Percentiles rank a stretch among this genome's conserved stretches.
Evolutionary conservation across 2,113 vertebrate species (phyloP).

Genomic region (Barbus barbus): DNA sequence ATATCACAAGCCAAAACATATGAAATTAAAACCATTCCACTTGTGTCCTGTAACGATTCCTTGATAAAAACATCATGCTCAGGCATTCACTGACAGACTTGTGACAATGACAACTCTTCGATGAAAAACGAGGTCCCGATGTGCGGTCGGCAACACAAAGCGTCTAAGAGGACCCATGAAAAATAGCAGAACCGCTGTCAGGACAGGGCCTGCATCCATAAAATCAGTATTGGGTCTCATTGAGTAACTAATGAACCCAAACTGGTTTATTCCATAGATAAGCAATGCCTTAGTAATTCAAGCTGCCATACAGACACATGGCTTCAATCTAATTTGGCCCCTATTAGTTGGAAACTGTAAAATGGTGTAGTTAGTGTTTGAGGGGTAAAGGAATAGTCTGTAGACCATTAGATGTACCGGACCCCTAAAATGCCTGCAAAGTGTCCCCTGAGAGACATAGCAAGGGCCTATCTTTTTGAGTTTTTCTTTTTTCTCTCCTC

Average conservation of each 20-base stretch:
- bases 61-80: slow-evolving; percentile 12
- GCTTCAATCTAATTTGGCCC: slow-evolving; percentile 29
- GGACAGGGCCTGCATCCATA: background rate
- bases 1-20: background rate
- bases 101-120: background rate
- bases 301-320: slow-evolving; percentile 6
- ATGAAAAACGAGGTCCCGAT: background rate
- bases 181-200: background rate
- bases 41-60: too few relatives aligned
- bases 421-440: slow-evolving; percentile 23
- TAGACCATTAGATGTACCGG: slow-evolving; percentile 39
- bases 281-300: background rate
- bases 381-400: slow-evolving; percentile 15
- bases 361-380: background rate
- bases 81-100: background rate
- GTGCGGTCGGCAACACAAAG: background rate
- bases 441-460: slow-evolving; percentile 47
- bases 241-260: background rate
- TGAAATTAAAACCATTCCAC: background rate
- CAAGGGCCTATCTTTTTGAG: slow-evolving; percentile 33
- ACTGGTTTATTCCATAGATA: background rate
- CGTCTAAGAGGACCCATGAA: background rate
- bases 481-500: slow-evolving; percentile 1
- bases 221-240: background rate
- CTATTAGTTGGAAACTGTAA: slow-evolving; percentile 11